phyloP scores from a whole-genome alignment of 1,140 invertebrate genomes.

The Calliopsis andreniformis region DNA sequence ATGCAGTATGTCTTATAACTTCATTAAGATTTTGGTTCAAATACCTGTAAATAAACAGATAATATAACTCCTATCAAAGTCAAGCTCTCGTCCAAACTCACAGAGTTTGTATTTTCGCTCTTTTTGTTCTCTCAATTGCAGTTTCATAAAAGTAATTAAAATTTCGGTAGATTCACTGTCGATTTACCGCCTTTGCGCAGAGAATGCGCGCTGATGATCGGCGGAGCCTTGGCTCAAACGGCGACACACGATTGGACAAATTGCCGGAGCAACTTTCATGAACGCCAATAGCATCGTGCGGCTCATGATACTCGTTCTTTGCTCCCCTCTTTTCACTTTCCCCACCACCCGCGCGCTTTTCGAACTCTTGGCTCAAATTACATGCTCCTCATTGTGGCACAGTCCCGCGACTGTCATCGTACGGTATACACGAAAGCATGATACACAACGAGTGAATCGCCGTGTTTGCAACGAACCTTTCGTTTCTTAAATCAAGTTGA shows the following conservation, averaged over 20 bases:
- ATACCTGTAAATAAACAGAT: too few relatives aligned
- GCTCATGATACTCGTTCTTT: background rate
- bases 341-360: slow-evolving; percentile 64
- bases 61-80: too few relatives aligned
- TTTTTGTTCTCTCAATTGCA: background rate
- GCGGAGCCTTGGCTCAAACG: background rate
- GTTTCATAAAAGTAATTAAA: background rate
- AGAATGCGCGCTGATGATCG: background rate
- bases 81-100: too few relatives aligned
- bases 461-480: slow-evolving; percentile 2
- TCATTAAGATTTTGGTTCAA: too few relatives aligned
- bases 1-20: too few relatives aligned
- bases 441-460: slow-evolving; percentile 7
- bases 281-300: background rate
- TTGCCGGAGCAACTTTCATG: background rate
- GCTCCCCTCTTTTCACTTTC: background rate
- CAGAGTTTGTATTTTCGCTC: background rate
- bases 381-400: slow-evolving; percentile 45
- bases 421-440: slow-evolving; percentile 48
- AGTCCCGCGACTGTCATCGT: slow-evolving; percentile 62
- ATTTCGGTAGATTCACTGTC: background rate
- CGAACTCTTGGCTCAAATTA: slow-evolving; percentile 52
- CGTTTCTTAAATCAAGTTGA: background rate
- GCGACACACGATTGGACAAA: background rate
- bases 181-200: slow-evolving; percentile 27